Evolutionary conservation across 2,797 vertebrate species (phyloP), one percentile per base, ranked within the genome.

Genomic region (Falco berigora): DNA sequence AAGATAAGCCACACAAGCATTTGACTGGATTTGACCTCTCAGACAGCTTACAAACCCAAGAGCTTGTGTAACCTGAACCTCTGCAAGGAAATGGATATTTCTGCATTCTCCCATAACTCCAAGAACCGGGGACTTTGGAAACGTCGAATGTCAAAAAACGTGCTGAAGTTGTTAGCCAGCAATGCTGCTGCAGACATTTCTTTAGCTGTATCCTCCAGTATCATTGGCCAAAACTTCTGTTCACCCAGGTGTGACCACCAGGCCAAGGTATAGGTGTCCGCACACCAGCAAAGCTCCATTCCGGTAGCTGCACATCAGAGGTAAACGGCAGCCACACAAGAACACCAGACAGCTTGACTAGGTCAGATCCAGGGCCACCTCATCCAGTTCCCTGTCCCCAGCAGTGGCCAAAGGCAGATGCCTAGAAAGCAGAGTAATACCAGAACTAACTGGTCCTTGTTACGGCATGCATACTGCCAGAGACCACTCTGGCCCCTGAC

Each of bases 11-110:
- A 91, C 90, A 96, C 69, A 94, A 92, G 86, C 62, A 91, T 97
- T 96, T 97, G 96, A 93, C 96, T 95, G 86, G 72, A 67, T 97
- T 96, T 97, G 94, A 96, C 96, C 96, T 97, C 88, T 95, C 78
- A 89, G 84, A 86, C 94, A 93, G 87, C 93, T 96, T 96, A 96
- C 89, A 96, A 89, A 94, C 87, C 86, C 94, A 94, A 94, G 86
- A 94, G 89, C 89, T 95, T 74, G 75, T 86, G 81, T 94, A 96
- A 94, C 84, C 88, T 94, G 85, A 92, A 92, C 84, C 66, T 94
- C 73, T 91, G 91, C 66, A 83, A 86, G 62, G 36, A 95, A 94
- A 94, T 38, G 67, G 84, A 10, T 93, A 89, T 95, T 97, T 94
- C 61, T 93, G 71, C 86, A 58, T 91, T 93, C 73, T 88, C 64